Percentiles rank a stretch among this genome's conserved stretches.
Evolutionary conservation across 2,888 invertebrate genomes (phyloP).

Genomic region (Coelogynopora nodosa): DNA sequence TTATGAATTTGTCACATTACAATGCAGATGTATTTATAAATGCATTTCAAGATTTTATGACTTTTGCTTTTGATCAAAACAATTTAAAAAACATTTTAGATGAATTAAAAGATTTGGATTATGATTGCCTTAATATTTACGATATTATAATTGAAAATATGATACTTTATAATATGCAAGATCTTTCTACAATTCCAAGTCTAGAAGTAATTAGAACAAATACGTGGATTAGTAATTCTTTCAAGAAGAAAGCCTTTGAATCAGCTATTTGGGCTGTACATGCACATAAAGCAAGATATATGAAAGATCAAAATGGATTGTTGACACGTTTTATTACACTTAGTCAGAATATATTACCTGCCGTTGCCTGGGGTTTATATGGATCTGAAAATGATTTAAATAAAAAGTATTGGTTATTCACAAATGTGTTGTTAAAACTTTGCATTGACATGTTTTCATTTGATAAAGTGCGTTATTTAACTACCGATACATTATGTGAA

Average conservation of each 20-base stretch:
- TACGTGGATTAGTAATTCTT: neutral
- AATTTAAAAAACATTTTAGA: neutral
- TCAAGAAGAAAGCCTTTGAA: neutral
- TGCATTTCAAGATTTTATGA: neutral
- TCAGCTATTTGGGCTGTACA: neutral
- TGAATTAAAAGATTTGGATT: neutral
- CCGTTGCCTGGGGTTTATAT: neutral
- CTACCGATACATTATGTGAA: neutral
- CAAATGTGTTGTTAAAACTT: neutral
- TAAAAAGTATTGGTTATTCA: neutral
- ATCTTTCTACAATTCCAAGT: neutral
- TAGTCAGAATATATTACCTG: neutral
- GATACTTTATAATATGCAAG: neutral
- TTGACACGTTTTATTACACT: neutral
- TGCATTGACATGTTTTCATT: neutral
- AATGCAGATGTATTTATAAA: neutral
- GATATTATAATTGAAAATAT: neutral
- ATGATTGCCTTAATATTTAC: neutral
- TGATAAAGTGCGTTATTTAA: neutral
- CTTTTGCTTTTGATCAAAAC: neutral
- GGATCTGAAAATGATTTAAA: neutral
- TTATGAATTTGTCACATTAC: neutral
- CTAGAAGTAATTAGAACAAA: neutral
- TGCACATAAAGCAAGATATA: neutral
- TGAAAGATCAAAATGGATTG: neutral